phyloP scores from a whole-genome alignment of 2,797 vertebrate species.

The Acipenser oxyrinchus region DNA sequence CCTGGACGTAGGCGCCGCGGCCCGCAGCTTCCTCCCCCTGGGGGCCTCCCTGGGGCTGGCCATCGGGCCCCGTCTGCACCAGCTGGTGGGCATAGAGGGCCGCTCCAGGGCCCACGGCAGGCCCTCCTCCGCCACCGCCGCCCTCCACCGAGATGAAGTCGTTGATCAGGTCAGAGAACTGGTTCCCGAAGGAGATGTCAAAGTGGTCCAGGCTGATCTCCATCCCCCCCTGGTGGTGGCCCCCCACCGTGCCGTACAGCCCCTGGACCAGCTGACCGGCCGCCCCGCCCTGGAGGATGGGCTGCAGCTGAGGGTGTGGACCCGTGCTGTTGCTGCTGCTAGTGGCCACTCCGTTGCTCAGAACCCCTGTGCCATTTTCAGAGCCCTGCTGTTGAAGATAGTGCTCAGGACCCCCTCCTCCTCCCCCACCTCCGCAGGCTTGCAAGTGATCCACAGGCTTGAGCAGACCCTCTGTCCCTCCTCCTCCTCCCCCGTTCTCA shows the following conservation, averaged over 20 bases:
- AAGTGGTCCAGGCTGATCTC: slow-evolving; percentile 98
- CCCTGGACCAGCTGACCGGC: slow-evolving; percentile 75
- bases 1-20: slow-evolving; percentile 72
- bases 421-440: slow-evolving; percentile 61
- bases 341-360: slow-evolving; percentile 55
- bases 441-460: slow-evolving; percentile 86
- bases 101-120: slow-evolving; percentile 65
- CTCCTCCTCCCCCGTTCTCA: slow-evolving; percentile 43
- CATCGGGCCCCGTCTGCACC: slow-evolving; percentile 58
- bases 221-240: slow-evolving; percentile 80
- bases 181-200: slow-evolving; percentile 97
- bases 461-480: slow-evolving; percentile 67
- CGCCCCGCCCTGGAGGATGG: slow-evolving; percentile 76
- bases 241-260: slow-evolving; percentile 75
- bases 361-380: slow-evolving; percentile 42
- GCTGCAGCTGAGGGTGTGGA: slow-evolving; percentile 59
- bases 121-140: slow-evolving; percentile 38
- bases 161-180: slow-evolving; percentile 98
- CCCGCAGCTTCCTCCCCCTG: slow-evolving; percentile 79
- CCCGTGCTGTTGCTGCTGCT: slow-evolving; percentile 39
- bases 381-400: slow-evolving; percentile 13
- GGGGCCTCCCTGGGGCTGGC: slow-evolving; percentile 52
- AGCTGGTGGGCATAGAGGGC: slow-evolving; percentile 89
- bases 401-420: slow-evolving; percentile 65
- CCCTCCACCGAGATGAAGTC: slow-evolving; percentile 97